A percentile compares a stretch with the other conserved stretches of the same genome.
phyloP scores from a whole-genome alignment of 2,113 vertebrate species.

The Microtus pennsylvanicus region DNA sequence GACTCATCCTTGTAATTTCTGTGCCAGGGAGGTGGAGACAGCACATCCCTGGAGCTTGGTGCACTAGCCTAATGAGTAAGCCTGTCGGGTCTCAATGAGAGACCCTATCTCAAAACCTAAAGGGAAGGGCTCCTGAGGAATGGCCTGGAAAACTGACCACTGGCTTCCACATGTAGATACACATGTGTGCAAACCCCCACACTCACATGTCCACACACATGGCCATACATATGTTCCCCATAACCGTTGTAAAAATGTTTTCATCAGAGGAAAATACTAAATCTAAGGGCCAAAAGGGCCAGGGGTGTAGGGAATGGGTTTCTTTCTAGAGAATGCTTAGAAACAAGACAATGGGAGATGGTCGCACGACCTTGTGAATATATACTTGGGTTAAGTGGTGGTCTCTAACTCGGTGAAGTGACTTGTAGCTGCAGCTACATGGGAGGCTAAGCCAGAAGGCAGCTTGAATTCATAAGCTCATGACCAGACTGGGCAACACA shows the following conservation, averaged over 20 bases:
- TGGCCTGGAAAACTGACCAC: not conserved
- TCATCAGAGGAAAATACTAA: not conserved
- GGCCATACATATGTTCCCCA: not conserved
- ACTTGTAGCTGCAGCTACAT: not conserved
- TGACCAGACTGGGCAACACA: not conserved
- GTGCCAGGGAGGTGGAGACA: not conserved
- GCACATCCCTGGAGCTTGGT: not conserved
- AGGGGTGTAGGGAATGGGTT: not conserved
- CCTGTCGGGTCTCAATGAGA: not conserved
- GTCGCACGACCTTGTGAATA: not conserved
- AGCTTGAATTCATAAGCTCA: not conserved
- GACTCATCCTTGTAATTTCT: not conserved
- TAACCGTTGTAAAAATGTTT: not conserved
- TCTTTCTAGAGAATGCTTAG: not conserved
- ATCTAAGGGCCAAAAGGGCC: not conserved
- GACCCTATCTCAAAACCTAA: not conserved
- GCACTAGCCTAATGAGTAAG: not conserved
- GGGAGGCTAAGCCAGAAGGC: not conserved
- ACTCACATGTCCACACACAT: not conserved
- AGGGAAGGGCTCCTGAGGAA: not conserved
- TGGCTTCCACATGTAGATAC: not conserved
- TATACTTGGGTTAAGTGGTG: not conserved
- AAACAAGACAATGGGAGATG: not conserved
- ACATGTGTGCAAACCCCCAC: not conserved
- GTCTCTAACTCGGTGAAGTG: not conserved